Evolutionary conservation across 1,140 invertebrate genomes (phyloP).

Genomic region (Sitobion miscanthi): DNA sequence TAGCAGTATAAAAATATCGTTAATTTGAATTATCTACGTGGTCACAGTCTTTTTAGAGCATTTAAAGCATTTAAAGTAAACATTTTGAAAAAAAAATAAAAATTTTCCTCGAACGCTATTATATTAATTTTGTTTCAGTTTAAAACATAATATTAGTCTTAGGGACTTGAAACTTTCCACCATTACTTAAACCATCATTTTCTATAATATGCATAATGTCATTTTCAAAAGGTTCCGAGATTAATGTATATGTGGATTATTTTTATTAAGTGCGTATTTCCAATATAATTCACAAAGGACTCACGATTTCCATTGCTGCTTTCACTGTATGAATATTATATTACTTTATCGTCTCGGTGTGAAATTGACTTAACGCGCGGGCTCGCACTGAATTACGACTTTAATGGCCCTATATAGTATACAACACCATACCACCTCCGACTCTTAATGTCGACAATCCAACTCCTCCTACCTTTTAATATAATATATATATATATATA

Average conservation of each 20-base stretch:
- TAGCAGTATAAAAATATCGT: background rate
- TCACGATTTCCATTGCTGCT: background rate
- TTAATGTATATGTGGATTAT: background rate
- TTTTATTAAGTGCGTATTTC: background rate
- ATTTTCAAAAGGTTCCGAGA: background rate
- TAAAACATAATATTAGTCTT: no score
- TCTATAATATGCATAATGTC: background rate
- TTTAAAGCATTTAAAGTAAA: background rate
- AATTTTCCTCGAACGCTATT: background rate
- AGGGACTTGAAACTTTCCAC: background rate
- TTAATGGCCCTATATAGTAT: background rate
- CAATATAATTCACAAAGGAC: background rate
- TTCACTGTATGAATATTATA: background rate
- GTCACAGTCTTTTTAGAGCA: background rate
- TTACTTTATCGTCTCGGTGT: background rate
- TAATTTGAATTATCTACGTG: background rate
- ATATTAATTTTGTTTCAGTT: no score
- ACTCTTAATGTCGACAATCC: background rate
- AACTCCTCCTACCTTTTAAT: constrained; percentile 27
- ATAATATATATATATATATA: background rate
- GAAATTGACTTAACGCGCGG: background rate
- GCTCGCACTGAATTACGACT: background rate
- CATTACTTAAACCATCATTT: background rate
- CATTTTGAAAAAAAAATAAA: background rate
- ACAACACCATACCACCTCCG: background rate